Percentiles rank a stretch among this genome's conserved stretches.
These are phyloP conservation scores for Diplodus puntazzo DNA, from an alignment of 2,797 vertebrate species.

Conservation along the genomic window DNA sequence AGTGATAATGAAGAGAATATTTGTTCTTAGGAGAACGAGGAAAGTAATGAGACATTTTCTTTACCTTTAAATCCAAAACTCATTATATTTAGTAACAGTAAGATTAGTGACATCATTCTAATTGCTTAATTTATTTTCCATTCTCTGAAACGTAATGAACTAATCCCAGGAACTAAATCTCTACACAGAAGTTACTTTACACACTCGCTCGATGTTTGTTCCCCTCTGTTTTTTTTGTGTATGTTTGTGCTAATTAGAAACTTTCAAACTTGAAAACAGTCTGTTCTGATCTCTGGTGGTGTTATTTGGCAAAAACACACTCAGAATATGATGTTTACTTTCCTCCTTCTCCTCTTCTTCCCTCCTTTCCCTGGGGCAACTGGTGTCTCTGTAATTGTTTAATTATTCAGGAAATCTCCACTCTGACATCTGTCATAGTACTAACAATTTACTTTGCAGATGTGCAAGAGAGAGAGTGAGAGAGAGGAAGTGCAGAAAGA, in stretches of 20 bases:
- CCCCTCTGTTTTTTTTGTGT: background rate
- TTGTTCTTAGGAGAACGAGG: background rate
- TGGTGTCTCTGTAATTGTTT: slow-evolving; percentile 67
- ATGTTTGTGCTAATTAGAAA: slow-evolving; percentile 55
- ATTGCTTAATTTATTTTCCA: too few relatives aligned
- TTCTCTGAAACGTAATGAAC: background rate
- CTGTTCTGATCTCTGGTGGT: slow-evolving; percentile 60
- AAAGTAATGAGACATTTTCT: background rate
- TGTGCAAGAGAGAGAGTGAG: slow-evolving; percentile 11
- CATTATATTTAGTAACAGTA: background rate
- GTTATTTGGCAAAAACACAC: slow-evolving; percentile 68
- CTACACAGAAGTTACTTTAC: background rate
- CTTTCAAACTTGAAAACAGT: slow-evolving; percentile 53
- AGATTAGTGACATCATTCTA: background rate
- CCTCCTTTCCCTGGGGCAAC: slow-evolving; percentile 51
- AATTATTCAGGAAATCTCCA: slow-evolving; percentile 76
- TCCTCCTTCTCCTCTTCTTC: slow-evolving; percentile 41
- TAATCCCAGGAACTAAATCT: background rate
- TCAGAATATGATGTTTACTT: slow-evolving; percentile 58
- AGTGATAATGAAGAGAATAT: too few relatives aligned
- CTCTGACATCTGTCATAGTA: slow-evolving; percentile 76
- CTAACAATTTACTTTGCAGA: slow-evolving; percentile 59
- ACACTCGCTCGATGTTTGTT: slow-evolving; percentile 7
- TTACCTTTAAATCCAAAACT: background rate
- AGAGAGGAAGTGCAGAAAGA: background rate